Evolutionary conservation across 2,113 vertebrate species (phyloP).

Genomic region (Leuciscus idus): DNA sequence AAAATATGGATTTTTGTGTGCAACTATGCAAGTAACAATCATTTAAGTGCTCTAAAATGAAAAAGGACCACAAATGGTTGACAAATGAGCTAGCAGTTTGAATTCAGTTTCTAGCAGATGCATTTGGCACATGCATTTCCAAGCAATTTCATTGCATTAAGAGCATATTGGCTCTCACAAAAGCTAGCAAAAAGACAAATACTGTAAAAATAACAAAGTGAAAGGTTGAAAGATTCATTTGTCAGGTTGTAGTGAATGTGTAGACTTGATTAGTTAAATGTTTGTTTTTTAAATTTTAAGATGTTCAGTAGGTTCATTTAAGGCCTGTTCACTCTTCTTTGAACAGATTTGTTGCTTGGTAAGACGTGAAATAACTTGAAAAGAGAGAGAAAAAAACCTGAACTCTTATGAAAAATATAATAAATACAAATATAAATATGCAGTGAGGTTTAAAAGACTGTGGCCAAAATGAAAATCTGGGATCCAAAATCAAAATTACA

Average conservation of each 20-base stretch:
- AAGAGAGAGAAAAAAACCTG: background rate
- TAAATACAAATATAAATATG: background rate
- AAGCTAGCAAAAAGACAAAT: slow-evolving; percentile 12
- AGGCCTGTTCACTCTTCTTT: background rate
- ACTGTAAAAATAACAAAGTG: background rate
- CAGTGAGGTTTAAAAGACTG: background rate
- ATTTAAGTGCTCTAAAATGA: slow-evolving; percentile 7
- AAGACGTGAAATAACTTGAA: background rate
- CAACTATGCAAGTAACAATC: background rate
- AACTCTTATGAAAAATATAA: background rate
- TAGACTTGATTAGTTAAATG: background rate
- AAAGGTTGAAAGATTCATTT: background rate
- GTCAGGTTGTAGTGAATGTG: background rate
- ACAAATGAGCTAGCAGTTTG: slow-evolving; percentile 20
- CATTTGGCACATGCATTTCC: slow-evolving; percentile 36
- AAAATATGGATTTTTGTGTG: background rate
- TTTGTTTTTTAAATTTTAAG: background rate
- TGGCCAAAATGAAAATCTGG: background rate
- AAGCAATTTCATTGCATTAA: slow-evolving; percentile 32
- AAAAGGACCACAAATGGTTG: background rate
- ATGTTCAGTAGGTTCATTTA: background rate
- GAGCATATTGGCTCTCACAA: slow-evolving; percentile 10
- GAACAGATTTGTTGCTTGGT: background rate
- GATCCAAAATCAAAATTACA: background rate
- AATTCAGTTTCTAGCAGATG: slow-evolving; percentile 30